Conservation (phyloP, 2,888 invertebrate genomes). For the Platycheirus albimanus region DNA sequence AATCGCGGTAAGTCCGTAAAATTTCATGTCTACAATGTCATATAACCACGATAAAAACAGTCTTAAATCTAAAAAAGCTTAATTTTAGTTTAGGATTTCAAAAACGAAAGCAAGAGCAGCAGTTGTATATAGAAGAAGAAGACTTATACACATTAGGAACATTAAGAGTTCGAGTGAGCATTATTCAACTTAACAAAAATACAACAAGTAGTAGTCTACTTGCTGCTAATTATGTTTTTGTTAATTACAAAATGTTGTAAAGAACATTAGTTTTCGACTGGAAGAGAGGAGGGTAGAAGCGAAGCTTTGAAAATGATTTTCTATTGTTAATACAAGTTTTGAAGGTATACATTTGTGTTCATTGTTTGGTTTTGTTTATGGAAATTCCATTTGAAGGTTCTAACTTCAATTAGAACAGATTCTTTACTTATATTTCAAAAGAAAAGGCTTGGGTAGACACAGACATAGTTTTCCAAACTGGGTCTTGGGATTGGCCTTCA, state of each 20-base stretch:
- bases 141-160: neutral
- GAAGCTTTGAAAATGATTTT: neutral
- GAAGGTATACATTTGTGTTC: neutral
- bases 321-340: constrained; percentile 10
- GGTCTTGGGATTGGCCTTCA: no score
- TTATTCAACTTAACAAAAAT: constrained; percentile 35
- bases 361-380: constrained; percentile 3
- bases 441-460: no score
- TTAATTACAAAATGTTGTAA: constrained; percentile 46
- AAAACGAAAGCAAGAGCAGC: neutral
- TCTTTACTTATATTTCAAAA: no score
- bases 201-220: constrained; percentile 28
- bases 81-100: neutral
- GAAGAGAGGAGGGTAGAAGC: neutral
- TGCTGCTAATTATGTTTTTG: constrained; percentile 58
- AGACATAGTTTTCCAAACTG: no score
- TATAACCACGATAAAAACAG: no score
- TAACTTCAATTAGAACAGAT: neutral
- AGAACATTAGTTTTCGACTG: constrained; percentile 17
- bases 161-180: constrained; percentile 12
- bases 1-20: no score
- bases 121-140: no score
- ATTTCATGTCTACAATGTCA: no score
- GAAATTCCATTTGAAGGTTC: constrained; percentile 12
- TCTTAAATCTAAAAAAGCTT: no score